Conservation (phyloP, 2,113 vertebrate species). For the Archilochus colubris region DNA sequence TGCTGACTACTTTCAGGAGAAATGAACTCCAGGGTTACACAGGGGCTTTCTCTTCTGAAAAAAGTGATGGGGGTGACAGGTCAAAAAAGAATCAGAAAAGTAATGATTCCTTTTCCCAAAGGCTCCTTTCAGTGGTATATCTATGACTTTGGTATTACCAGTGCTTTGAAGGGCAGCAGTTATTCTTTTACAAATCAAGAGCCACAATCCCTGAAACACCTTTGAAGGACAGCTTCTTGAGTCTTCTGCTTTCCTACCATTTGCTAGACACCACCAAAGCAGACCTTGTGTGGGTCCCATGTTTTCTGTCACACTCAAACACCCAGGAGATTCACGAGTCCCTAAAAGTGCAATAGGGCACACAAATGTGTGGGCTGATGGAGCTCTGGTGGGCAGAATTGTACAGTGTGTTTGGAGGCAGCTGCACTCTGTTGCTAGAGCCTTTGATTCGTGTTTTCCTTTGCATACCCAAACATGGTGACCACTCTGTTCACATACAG, state of each 20-base stretch:
- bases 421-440: background rate
- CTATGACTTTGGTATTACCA: background rate
- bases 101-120: background rate
- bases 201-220: background rate
- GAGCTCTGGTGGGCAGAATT: background rate
- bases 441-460: background rate
- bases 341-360: background rate
- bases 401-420: background rate
- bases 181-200: background rate
- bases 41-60: background rate
- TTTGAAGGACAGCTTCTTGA: background rate
- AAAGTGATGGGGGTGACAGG: background rate
- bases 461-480: background rate
- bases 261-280: background rate
- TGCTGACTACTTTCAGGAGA: background rate
- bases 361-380: accelerated
- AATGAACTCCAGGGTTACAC: background rate
- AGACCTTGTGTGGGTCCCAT: accelerated
- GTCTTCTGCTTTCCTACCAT: background rate
- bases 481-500: accelerated
- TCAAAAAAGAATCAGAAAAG: background rate
- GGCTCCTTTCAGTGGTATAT: background rate
- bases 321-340: background rate
- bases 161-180: background rate
- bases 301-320: background rate